phyloP scores from a whole-genome alignment of 37 sponge, comb jelly and placozoan species.

The Oopsacas minuta region DNA sequence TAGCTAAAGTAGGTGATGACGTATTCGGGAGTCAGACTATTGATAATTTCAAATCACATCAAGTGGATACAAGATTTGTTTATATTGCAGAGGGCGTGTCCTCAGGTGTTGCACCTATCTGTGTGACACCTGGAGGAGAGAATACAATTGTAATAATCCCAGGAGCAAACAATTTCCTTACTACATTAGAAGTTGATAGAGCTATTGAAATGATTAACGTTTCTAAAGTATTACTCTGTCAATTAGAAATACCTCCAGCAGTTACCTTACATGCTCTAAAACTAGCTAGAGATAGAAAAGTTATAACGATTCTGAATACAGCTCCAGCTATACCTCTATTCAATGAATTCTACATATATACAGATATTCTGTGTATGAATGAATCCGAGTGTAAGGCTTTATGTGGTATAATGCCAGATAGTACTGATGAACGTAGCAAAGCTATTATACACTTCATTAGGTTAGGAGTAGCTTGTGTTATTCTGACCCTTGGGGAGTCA shows the following conservation, averaged over 20 bases:
- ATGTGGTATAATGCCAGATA: not conserved
- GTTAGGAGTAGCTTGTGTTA: constrained; percentile 30
- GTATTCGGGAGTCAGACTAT: constrained; percentile 69
- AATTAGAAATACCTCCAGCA: constrained; percentile 64
- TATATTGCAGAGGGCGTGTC: not conserved
- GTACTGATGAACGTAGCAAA: not conserved
- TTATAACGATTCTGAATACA: constrained; percentile 63
- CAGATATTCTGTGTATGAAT: constrained; percentile 84
- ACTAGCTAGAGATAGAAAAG: constrained; percentile 43
- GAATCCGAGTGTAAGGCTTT: constrained; percentile 54
- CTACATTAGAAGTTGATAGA: constrained; percentile 34
- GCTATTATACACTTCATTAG: not conserved
- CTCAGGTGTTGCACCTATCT: not conserved
- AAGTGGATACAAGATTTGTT: constrained; percentile 20
- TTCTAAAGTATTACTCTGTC: constrained; percentile 76
- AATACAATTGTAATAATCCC: constrained; percentile 82
- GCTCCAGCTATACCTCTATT: constrained; percentile 53
- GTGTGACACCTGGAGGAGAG: constrained; percentile 42
- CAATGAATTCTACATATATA: constrained; percentile 37
- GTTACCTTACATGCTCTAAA: constrained; percentile 59
- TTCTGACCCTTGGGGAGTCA: constrained; percentile 76
- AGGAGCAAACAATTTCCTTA: constrained; percentile 69
- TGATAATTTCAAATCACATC: constrained; percentile 65
- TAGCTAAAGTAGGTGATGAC: constrained; percentile 90
- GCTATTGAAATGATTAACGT: constrained; percentile 40